Conservation (phyloP, 2,888 invertebrate species). For the Phyllotreta cruciferae region DNA sequence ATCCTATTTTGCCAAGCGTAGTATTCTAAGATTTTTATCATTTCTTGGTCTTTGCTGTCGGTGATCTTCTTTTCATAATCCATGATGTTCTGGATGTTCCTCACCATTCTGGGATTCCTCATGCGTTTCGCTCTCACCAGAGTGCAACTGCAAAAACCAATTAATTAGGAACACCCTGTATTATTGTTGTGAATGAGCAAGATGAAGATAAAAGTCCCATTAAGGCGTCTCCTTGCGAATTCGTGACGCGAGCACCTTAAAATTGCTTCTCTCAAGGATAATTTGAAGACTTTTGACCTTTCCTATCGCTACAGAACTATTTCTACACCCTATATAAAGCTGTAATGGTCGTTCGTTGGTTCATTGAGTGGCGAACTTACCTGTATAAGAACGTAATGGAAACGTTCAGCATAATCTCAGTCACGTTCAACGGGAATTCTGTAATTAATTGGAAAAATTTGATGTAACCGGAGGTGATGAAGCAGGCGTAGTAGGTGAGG, state of each 20-base stretch:
- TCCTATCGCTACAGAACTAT: too few species aligned
- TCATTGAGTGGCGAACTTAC: not conserved
- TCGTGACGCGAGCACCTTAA: too few species aligned
- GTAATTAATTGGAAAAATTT: conserved; percentile 26
- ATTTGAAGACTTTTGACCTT: too few species aligned
- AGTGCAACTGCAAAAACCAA: conserved; percentile 27
- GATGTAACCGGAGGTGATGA: conserved; percentile 30
- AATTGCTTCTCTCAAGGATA: too few species aligned
- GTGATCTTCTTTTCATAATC: conserved; percentile 38
- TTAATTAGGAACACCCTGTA: not conserved
- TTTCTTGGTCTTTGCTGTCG: conserved; percentile 31
- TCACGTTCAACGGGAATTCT: conserved; percentile 23
- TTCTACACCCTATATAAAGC: too few species aligned
- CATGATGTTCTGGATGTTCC: conserved; percentile 39
- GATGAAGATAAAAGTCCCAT: too few species aligned
- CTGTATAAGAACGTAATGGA: conserved; percentile 37
- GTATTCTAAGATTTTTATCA: conserved; percentile 34
- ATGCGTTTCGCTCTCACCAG: conserved; percentile 38
- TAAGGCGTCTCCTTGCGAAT: too few species aligned
- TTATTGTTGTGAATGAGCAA: not conserved
- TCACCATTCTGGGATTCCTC: conserved; percentile 32
- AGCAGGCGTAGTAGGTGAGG: conserved; percentile 26
- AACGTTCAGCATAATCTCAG: conserved; percentile 39
- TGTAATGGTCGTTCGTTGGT: too few species aligned
- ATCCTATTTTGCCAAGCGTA: conserved; percentile 35